Conservation (phyloP, 2,113 vertebrate species). For the Cyprinus carpio region DNA sequence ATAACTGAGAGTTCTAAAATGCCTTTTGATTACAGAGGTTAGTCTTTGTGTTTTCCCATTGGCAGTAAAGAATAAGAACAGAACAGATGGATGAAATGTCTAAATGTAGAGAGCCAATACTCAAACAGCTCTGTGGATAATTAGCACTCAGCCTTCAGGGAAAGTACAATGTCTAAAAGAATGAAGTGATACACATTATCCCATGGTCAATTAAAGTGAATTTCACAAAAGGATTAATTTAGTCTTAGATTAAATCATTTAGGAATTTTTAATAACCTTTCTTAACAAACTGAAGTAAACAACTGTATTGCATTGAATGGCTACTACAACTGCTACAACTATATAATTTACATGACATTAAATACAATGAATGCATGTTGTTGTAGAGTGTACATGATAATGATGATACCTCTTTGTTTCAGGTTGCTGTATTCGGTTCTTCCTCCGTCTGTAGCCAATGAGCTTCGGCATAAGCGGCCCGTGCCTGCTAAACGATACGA, state of each 20-base stretch:
- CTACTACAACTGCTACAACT: background rate
- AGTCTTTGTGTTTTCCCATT: background rate
- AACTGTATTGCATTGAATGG: background rate
- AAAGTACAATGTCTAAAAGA: conserved; percentile 12
- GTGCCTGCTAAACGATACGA: conserved; percentile 96
- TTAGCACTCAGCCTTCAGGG: conserved; percentile 15
- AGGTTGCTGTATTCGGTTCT: conserved; percentile 96
- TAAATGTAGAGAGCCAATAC: conserved; percentile 14
- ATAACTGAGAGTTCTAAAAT: background rate
- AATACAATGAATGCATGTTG: background rate
- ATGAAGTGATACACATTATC: background rate
- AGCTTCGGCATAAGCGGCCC: conserved; percentile 94
- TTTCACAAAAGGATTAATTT: conserved; percentile 8
- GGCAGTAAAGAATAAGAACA: background rate
- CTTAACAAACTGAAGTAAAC: background rate
- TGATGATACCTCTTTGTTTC: background rate
- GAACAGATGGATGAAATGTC: conserved; percentile 39
- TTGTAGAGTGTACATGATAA: background rate
- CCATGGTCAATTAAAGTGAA: background rate
- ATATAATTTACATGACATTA: background rate
- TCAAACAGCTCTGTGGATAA: conserved; percentile 34
- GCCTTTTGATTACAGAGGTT: background rate
- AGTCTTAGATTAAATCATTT: background rate
- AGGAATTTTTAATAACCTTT: background rate
- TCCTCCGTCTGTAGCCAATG: conserved; percentile 95